Evolutionary conservation across 2,797 vertebrate species (phyloP).

Genomic region (Philypnodon macrostomus): DNA sequence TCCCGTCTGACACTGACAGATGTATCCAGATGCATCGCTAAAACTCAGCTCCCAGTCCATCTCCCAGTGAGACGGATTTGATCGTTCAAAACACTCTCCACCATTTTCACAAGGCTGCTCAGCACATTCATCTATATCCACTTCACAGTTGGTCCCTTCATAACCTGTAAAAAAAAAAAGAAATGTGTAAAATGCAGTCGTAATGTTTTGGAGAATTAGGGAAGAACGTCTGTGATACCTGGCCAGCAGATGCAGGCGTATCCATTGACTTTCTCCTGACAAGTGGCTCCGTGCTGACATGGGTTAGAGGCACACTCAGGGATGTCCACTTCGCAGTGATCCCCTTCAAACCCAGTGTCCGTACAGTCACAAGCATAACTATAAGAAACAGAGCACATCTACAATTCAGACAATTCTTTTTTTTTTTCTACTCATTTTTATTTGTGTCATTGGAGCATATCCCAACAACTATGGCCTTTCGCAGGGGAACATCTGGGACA

Average conservation of each 20-base stretch:
- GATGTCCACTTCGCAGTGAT: conserved; percentile 85
- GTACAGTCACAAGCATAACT: conserved; percentile 88
- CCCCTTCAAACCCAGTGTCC: conserved; percentile 85
- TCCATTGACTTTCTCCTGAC: conserved; percentile 80
- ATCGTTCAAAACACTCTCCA: conserved; percentile 84
- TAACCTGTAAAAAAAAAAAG: conserved; percentile 77
- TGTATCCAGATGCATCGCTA: conserved; percentile 80
- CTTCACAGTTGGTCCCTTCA: conserved; percentile 82
- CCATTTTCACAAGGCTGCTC: conserved; percentile 80
- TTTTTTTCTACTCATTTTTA: too few species aligned
- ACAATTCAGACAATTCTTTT: too few species aligned
- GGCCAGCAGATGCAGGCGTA: conserved; percentile 90
- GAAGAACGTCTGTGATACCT: conserved; percentile 71
- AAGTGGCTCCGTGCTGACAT: conserved; percentile 84
- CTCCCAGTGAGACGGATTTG: conserved; percentile 78
- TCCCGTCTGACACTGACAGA: conserved; percentile 85
- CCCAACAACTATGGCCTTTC: too few species aligned
- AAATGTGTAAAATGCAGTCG: background rate
- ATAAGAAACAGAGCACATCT: conserved; percentile 21
- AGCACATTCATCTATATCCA: conserved; percentile 85
- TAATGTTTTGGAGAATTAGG: background rate
- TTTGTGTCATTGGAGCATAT: too few species aligned
- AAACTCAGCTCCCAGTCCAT: conserved; percentile 80
- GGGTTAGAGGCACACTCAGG: conserved; percentile 87
- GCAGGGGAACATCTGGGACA: too few species aligned